Conservation (phyloP, 1,140 invertebrate species). For the Megalopta genalis region DNA sequence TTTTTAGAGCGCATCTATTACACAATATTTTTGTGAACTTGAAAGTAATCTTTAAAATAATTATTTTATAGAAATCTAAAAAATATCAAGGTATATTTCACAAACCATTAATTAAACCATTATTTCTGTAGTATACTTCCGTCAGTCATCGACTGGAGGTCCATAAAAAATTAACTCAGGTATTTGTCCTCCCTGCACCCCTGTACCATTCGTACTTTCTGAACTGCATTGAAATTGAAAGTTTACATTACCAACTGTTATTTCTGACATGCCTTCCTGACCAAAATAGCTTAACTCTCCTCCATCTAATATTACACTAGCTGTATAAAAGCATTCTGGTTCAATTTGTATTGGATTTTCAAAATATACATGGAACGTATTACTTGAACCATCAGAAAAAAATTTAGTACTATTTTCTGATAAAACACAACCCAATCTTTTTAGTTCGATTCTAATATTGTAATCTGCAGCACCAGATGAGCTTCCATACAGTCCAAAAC, state of each 20-base stretch:
- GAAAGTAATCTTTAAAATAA: constrained; percentile 15
- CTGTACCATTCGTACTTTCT: constrained; percentile 96
- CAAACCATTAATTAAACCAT: constrained; percentile 40
- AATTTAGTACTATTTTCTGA: constrained; percentile 95
- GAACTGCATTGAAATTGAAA: constrained; percentile 97
- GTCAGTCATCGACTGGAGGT: constrained; percentile 83
- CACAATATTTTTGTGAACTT: constrained; percentile 8
- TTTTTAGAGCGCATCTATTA: constrained; percentile 30
- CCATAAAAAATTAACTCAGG: constrained; percentile 96
- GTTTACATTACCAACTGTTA: constrained; percentile 92
- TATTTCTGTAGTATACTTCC: constrained; percentile 51
- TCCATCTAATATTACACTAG: constrained; percentile 93
- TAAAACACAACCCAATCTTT: constrained; percentile 90
- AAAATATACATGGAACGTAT: constrained; percentile 96
- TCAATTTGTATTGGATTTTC: constrained; percentile 95
- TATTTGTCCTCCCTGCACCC: constrained; percentile 96
- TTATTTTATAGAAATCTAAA: constrained; percentile 28
- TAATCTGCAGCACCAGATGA: constrained; percentile 95
- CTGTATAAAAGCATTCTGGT: constrained; percentile 94
- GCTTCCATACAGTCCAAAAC: constrained; percentile 95
- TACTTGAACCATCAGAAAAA: constrained; percentile 95
- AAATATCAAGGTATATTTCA: constrained; percentile 26
- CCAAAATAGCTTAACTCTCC: constrained; percentile 96
- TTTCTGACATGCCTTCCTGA: constrained; percentile 96
- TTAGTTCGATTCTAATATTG: constrained; percentile 93